Conservation (phyloP, 1,140 invertebrate genomes). For the Lucilia sericata region DNA sequence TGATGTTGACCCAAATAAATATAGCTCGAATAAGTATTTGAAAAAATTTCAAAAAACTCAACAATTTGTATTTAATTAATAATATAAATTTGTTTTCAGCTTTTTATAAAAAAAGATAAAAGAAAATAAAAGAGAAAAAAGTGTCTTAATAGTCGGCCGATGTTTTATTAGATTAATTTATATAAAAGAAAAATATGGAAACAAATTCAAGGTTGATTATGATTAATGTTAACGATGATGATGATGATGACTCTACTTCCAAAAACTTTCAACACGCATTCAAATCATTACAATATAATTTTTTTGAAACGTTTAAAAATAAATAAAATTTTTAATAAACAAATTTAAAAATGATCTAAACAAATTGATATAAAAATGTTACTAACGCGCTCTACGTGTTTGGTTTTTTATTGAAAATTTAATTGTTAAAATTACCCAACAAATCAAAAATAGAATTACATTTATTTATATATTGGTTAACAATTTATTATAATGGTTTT, state of each 20-base stretch:
- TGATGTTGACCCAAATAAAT: not conserved
- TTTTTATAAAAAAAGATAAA: not conserved
- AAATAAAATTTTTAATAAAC: constrained; percentile 5
- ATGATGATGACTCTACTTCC: not conserved
- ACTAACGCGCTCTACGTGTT: not conserved
- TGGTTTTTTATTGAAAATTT: not conserved
- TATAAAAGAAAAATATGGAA: not conserved
- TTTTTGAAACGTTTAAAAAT: not conserved
- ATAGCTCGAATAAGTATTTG: not conserved
- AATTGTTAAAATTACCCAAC: not conserved
- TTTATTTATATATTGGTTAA: not conserved
- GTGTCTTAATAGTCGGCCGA: not conserved
- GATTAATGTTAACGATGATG: constrained; percentile 6
- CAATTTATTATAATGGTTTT: constrained; percentile 18
- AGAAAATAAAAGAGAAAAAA: not conserved
- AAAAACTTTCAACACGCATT: not conserved
- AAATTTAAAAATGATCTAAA: constrained; percentile 6
- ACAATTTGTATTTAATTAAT: not conserved
- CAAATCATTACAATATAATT: not conserved
- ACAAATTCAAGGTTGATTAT: constrained; percentile 21
- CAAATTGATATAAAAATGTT: not conserved
- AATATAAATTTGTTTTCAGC: not conserved
- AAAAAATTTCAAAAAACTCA: no score
- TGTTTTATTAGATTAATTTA: not conserved
- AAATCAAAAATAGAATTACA: constrained; percentile 28